Percentiles rank a stretch among this genome's conserved stretches.
Evolutionary conservation across 1,140 invertebrate species (phyloP).

Genomic region (Eriocheir sinensis): DNA sequence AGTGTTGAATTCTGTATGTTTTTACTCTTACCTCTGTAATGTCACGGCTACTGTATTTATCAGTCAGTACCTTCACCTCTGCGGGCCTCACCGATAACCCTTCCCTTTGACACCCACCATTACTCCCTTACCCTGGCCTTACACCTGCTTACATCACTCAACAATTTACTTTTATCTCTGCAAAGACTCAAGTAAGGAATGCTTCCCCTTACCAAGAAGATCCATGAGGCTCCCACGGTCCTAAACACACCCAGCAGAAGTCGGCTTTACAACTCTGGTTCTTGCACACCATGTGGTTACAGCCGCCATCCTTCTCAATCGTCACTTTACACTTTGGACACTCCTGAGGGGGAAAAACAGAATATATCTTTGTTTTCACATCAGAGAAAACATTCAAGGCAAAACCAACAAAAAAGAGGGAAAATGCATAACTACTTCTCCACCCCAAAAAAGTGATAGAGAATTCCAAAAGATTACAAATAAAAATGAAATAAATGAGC

Average conservation of each 20-base stretch:
- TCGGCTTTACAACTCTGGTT: slow-evolving; percentile 99
- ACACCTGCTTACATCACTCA: no score
- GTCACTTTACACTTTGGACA: slow-evolving; percentile 99
- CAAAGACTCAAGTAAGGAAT: no score
- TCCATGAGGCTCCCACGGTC: slow-evolving; percentile 99
- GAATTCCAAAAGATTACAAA: not conserved
- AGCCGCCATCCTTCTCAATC: slow-evolving; percentile 99
- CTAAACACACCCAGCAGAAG: slow-evolving; percentile 99
- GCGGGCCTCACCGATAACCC: no score
- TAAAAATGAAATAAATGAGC: not conserved
- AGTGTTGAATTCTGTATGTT: no score
- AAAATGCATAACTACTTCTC: no score
- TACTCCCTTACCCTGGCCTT: no score
- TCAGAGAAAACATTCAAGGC: not conserved
- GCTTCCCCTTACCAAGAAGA: slow-evolving; percentile 95
- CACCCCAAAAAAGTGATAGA: no score
- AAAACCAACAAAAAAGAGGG: not conserved
- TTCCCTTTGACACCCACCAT: no score
- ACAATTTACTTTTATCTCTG: no score
- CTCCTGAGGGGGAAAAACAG: slow-evolving; percentile 85
- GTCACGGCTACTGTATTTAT: no score
- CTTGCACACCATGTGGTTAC: slow-evolving; percentile 99
- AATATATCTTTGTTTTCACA: not conserved
- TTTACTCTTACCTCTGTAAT: no score
- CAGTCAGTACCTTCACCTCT: no score